These are phyloP conservation scores for Pseudochaenichthys georgianus DNA, from an alignment of 2,797 vertebrate genomes.

Conservation along the genomic window DNA sequence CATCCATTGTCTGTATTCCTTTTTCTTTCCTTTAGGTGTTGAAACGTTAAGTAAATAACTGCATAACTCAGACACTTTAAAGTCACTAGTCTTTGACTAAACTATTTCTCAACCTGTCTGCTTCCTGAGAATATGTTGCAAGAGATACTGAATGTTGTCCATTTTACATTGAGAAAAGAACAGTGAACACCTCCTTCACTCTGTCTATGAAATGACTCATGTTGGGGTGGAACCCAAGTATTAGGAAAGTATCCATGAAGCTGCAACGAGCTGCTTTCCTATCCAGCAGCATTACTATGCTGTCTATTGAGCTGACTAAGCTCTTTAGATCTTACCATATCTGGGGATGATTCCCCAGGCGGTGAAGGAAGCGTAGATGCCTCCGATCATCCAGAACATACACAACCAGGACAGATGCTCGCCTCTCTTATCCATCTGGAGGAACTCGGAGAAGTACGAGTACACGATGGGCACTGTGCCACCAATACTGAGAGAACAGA, in stretches of 20 bases:
- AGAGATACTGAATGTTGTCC: neutral
- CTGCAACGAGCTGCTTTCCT: neutral
- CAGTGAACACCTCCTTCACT: no score
- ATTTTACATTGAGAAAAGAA: neutral
- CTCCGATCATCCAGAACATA: conserved; percentile 99
- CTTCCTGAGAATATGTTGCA: no score
- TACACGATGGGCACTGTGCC: conserved; percentile 96
- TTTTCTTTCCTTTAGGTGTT: no score
- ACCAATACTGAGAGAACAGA: conserved; percentile 86
- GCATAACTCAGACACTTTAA: no score
- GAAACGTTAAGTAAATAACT: no score
- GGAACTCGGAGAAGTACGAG: conserved; percentile 97
- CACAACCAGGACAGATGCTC: conserved; percentile 98
- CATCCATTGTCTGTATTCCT: no score
- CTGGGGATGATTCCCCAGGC: conserved; percentile 98
- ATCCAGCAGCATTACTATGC: neutral
- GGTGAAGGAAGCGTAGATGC: conserved; percentile 94
- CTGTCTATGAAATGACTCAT: neutral
- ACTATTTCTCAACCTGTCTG: no score
- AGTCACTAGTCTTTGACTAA: no score
- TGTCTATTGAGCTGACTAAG: neutral
- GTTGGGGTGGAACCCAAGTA: neutral
- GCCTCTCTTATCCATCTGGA: conserved; percentile 95
- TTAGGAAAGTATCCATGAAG: neutral
- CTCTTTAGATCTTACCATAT: conserved; percentile 86